These are phyloP conservation scores for Malacoraja senta DNA, from an alignment of 2,797 vertebrate genomes.

Conservation along the genomic window DNA sequence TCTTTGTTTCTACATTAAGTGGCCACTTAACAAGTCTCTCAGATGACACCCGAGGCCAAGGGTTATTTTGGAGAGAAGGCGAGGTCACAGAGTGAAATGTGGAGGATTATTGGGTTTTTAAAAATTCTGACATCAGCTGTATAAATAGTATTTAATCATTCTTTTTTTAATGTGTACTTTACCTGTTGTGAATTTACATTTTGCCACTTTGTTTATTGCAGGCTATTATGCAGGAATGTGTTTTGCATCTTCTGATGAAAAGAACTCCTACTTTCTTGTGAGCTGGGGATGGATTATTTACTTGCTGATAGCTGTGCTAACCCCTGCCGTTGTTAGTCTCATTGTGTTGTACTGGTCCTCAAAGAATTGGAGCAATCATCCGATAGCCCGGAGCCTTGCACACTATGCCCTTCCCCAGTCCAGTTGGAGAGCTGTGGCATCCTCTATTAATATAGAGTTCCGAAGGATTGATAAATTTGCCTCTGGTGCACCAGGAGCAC, in stretches of 20 bases:
- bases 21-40: background rate
- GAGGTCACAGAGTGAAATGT: too few species aligned
- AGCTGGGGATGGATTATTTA: constrained; percentile 66
- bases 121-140: background rate
- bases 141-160: background rate
- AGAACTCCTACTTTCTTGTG: constrained; percentile 61
- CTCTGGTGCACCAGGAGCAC: constrained; percentile 69
- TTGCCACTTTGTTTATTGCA: constrained; percentile 48
- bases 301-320: constrained; percentile 57
- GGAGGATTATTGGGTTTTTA: too few species aligned
- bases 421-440: constrained; percentile 70
- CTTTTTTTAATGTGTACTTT: background rate
- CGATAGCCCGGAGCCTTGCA: constrained; percentile 62
- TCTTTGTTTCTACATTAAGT: background rate
- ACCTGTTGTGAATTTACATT: background rate
- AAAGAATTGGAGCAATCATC: constrained; percentile 70
- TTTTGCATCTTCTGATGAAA: constrained; percentile 77
- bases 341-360: constrained; percentile 74
- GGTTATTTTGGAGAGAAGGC: background rate
- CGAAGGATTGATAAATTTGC: constrained; percentile 86
- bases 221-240: constrained; percentile 91
- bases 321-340: constrained; percentile 58
- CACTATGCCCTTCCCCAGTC: constrained; percentile 61
- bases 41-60: background rate
- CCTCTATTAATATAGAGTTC: constrained; percentile 80